phyloP scores from a whole-genome alignment of 2,888 invertebrate species.

The Lochmaea capreae region DNA sequence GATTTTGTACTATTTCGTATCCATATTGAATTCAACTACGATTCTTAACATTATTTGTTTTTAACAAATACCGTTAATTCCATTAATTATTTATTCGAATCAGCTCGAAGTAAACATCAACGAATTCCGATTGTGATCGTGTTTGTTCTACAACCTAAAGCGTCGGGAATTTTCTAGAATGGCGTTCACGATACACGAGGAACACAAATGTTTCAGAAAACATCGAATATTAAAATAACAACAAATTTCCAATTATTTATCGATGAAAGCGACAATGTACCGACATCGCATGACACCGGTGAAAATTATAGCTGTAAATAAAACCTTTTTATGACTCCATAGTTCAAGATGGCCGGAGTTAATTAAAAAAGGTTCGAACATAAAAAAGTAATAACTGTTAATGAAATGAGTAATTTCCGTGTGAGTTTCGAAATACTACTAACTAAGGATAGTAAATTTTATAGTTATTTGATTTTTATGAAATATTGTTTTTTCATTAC shows the following conservation, averaged over 20 bases:
- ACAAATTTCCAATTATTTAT: background rate
- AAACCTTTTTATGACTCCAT: background rate
- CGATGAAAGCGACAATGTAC: background rate
- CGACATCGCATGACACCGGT: conserved; percentile 1
- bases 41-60: no score
- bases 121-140: no score
- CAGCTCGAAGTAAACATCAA: no score
- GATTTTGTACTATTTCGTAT: no score
- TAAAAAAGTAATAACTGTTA: conserved; percentile 1
- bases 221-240: no score
- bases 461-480: background rate
- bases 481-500: background rate
- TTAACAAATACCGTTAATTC: no score
- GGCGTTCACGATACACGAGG: no score
- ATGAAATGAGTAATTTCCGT: conserved; percentile 4
- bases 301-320: background rate
- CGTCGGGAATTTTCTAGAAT: no score
- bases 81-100: no score
- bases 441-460: background rate
- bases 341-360: background rate
- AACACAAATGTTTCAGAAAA: no score
- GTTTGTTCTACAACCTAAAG: no score
- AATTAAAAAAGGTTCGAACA: background rate
- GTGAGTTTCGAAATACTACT: background rate
- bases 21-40: no score